Evolutionary conservation across 2,113 vertebrate species (phyloP).

Genomic region (Alces alces): DNA sequence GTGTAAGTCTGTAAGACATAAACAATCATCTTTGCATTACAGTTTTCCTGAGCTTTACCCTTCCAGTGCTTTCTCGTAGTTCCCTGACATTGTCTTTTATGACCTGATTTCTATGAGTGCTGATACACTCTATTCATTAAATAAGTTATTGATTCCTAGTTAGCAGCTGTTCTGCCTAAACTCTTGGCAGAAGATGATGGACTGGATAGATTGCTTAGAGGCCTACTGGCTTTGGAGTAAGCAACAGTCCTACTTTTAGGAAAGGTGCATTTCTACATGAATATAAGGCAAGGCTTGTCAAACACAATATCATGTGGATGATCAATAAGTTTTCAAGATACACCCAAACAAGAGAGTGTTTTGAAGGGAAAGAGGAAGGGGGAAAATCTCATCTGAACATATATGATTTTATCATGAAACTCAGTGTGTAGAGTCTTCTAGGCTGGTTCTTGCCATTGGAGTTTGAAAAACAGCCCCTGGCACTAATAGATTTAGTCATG

Average conservation of each 20-base stretch:
- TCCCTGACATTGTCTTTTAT: conserved; percentile 26
- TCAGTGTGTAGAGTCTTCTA: background rate
- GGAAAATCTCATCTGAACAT: background rate
- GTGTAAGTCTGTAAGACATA: conserved; percentile 13
- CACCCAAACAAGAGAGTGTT: background rate
- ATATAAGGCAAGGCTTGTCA: background rate
- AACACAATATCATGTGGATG: background rate
- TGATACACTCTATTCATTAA: background rate
- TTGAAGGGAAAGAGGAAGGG: background rate
- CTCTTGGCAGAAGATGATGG: conserved; percentile 16
- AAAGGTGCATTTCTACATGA: conserved; percentile 3
- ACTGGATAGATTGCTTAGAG: background rate
- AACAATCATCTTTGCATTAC: background rate
- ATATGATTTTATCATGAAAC: background rate
- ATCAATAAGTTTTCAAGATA: background rate
- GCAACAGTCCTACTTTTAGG: background rate
- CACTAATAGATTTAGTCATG: background rate
- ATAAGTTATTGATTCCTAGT: conserved; percentile 1
- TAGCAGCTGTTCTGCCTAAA: conserved; percentile 13
- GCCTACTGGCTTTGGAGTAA: background rate
- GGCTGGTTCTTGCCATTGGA: background rate
- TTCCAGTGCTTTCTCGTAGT: background rate
- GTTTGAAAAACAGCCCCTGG: conserved; percentile 20
- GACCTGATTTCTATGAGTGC: background rate
- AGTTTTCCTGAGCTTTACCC: conserved; percentile 9